phyloP scores from a whole-genome alignment of 2,797 vertebrate genomes.

The Chelidonichthys spinosus region DNA sequence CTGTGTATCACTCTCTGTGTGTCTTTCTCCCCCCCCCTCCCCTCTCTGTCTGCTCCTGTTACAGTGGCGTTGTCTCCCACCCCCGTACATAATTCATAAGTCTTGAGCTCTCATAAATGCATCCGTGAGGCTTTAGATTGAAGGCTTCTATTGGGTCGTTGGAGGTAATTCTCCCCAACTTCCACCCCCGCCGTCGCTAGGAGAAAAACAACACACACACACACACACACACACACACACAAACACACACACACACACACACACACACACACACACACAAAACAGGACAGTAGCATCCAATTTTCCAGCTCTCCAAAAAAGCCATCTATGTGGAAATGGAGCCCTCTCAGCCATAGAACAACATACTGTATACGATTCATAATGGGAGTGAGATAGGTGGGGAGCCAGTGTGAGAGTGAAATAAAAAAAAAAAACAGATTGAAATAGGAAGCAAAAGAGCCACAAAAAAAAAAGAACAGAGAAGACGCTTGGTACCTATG shows the following conservation, averaged over 20 bases:
- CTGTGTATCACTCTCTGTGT: conserved; percentile 45
- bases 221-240: conserved; percentile 12
- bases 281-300: conserved; percentile 67
- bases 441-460: conserved; percentile 42
- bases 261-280: conserved; percentile 1
- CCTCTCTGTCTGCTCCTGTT: conserved; percentile 39
- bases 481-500: conserved; percentile 32
- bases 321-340: conserved; percentile 78
- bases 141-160: conserved; percentile 54
- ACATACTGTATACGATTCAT: conserved; percentile 65
- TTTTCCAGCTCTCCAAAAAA: conserved; percentile 62
- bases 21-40: conserved; percentile 2
- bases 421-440: conserved; percentile 22
- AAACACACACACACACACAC: conserved; percentile 13
- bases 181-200: conserved; percentile 27
- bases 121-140: conserved; percentile 66
- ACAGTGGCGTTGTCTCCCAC: conserved; percentile 52
- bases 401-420: conserved; percentile 30
- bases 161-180: conserved; percentile 63
- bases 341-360: conserved; percentile 61
- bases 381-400: conserved; percentile 47
- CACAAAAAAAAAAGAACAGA: conserved; percentile 29
- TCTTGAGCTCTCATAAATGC: conserved; percentile 75
- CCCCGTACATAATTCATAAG: conserved; percentile 76
- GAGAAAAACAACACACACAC: not conserved